phyloP scores from a whole-genome alignment of 1,140 invertebrate genomes.

The Lordiphosa collinella region DNA sequence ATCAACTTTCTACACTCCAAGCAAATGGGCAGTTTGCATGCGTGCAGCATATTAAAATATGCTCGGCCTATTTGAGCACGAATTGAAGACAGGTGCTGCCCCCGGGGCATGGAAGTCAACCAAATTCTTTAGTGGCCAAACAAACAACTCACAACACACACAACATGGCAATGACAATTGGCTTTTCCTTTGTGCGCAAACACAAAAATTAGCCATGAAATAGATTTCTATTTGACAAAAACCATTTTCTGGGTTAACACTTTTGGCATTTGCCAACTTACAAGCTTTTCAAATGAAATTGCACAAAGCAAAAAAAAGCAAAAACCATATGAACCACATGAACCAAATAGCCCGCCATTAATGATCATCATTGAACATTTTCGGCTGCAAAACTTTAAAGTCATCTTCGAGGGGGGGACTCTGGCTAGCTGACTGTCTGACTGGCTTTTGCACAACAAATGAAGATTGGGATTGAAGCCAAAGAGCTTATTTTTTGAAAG shows the following conservation, averaged over 20 bases:
- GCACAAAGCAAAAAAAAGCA: slow-evolving; percentile 35
- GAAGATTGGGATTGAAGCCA: slow-evolving; percentile 9
- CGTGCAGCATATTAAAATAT: slow-evolving; percentile 75
- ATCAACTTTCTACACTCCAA: slow-evolving; percentile 74
- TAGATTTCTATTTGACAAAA: slow-evolving; percentile 54
- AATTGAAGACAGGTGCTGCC: slow-evolving; percentile 21
- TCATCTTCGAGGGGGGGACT: slow-evolving; percentile 22
- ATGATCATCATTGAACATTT: slow-evolving; percentile 48
- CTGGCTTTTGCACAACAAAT: slow-evolving; percentile 37
- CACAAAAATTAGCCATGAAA: slow-evolving; percentile 63
- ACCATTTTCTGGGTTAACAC: slow-evolving; percentile 31
- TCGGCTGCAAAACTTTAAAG: slow-evolving; percentile 44
- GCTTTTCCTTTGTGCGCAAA: slow-evolving; percentile 31
- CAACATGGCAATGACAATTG: slow-evolving; percentile 54
- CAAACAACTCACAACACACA: no score
- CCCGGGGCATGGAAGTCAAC: slow-evolving; percentile 6
- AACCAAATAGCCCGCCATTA: slow-evolving; percentile 40
- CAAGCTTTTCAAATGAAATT: slow-evolving; percentile 17
- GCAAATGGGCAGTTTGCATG: slow-evolving; percentile 71
- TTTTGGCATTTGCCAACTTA: slow-evolving; percentile 34
- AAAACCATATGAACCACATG: slow-evolving; percentile 12
- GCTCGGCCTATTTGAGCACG: slow-evolving; percentile 50
- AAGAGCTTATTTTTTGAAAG: slow-evolving; percentile 47
- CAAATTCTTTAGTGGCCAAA: slow-evolving; percentile 32
- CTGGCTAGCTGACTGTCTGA: no score